Percentiles rank a stretch among this genome's conserved stretches.
These are phyloP conservation scores for Harmothoe impar DNA, from an alignment of 2,888 invertebrate genomes.

Conservation along the genomic window DNA sequence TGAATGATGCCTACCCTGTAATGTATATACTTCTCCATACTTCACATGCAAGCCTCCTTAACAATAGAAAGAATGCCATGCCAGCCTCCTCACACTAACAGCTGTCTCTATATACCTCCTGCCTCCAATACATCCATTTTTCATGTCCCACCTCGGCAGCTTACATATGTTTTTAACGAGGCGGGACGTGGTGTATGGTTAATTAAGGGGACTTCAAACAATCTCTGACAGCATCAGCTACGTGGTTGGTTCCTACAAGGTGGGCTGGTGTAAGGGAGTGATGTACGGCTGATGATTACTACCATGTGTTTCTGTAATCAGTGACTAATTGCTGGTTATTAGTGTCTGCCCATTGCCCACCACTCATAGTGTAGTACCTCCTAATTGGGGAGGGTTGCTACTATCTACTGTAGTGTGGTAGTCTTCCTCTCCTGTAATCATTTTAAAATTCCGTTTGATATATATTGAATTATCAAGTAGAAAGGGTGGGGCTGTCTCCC, in stretches of 20 bases:
- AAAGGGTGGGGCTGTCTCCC: not conserved
- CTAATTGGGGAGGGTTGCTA: not conserved
- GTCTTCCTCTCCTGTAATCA: not conserved
- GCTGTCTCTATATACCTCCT: too few species aligned
- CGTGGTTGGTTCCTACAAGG: not conserved
- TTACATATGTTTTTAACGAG: too few species aligned
- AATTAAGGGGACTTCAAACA: conserved; percentile 1
- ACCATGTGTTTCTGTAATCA: not conserved
- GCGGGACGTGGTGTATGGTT: not conserved
- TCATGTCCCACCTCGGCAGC: too few species aligned
- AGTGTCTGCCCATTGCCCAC: not conserved
- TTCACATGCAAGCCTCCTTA: too few species aligned
- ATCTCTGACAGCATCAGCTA: not conserved
- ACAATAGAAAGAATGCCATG: too few species aligned
- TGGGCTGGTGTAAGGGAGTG: not conserved
- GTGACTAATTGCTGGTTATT: conserved; percentile 10
- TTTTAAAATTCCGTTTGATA: not conserved
- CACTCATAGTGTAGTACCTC: not conserved
- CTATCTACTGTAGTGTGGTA: not conserved
- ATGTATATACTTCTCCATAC: too few species aligned
- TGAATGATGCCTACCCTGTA: too few species aligned
- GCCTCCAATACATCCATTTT: too few species aligned
- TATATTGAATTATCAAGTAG: not conserved
- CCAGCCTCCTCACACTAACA: too few species aligned
- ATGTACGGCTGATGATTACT: conserved; percentile 26